Conservation (phyloP, 1,140 invertebrate genomes). For the Sycobia sp. region DNA sequence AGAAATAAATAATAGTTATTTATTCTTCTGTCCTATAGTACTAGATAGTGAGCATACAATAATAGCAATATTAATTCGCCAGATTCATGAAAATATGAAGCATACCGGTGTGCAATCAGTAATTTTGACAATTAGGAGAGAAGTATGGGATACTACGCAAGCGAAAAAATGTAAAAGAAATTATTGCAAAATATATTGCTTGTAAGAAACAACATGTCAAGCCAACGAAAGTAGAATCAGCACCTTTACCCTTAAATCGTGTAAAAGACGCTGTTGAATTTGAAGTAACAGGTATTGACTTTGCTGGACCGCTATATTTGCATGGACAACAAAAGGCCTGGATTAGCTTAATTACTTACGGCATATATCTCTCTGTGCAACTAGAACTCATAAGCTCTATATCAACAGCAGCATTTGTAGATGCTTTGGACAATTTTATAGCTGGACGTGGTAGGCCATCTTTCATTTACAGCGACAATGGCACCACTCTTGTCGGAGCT, state of each 20-base stretch:
- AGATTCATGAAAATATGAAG: constrained; percentile 35
- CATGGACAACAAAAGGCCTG: constrained; percentile 35
- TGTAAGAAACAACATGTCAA: constrained; percentile 42
- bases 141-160: constrained; percentile 30
- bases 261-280: constrained; percentile 38
- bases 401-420: constrained; percentile 38
- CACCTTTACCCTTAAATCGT: constrained; percentile 39
- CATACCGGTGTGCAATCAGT: constrained; percentile 34
- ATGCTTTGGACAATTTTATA: constrained; percentile 37
- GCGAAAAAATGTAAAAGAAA: constrained; percentile 33
- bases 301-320: constrained; percentile 40
- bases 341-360: constrained; percentile 44
- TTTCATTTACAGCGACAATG: constrained; percentile 33
- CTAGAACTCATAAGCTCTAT: constrained; percentile 42
- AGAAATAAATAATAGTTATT: constrained; percentile 31
- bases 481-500: too few relatives aligned
- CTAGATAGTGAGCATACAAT: too few relatives aligned
- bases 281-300: constrained; percentile 40
- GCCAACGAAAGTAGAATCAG: constrained; percentile 30
- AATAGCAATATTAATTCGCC: constrained; percentile 33
- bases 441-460: constrained; percentile 40
- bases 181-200: constrained; percentile 42
- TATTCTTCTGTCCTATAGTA: constrained; percentile 35
- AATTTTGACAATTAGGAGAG: constrained; percentile 35
- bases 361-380: constrained; percentile 42